phyloP scores from a whole-genome alignment of 2,888 invertebrate genomes.

The Coleophora flavipennella region DNA sequence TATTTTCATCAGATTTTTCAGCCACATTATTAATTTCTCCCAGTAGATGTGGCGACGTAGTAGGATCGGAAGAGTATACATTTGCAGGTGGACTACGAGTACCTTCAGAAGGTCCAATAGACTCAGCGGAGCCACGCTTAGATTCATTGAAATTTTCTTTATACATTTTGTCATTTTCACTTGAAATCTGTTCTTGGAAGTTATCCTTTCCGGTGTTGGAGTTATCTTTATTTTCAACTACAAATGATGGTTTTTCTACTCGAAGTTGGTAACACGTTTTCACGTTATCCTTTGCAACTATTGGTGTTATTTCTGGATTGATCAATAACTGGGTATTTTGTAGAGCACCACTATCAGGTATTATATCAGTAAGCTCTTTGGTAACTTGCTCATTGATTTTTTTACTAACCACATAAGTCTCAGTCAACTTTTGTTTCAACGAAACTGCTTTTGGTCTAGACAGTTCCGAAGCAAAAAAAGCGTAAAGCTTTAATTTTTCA shows the following conservation, averaged over 20 bases:
- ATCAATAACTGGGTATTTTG: no score
- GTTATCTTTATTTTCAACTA: constrained; percentile 18
- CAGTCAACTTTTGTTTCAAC: constrained; percentile 50
- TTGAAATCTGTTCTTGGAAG: no score
- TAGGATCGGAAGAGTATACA: not conserved
- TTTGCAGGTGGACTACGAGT: not conserved
- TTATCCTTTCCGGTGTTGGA: no score
- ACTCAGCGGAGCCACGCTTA: constrained; percentile 44
- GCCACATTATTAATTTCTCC: no score
- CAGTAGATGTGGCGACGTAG: no score
- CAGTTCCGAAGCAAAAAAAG: constrained; percentile 47
- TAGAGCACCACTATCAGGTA: no score
- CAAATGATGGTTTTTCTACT: constrained; percentile 32
- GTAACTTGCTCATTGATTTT: constrained; percentile 39
- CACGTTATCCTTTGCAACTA: no score
- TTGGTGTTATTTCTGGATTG: no score
- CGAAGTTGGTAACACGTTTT: constrained; percentile 21
- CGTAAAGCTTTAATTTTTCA: constrained; percentile 46
- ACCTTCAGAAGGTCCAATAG: constrained; percentile 16
- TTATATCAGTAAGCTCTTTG: not conserved
- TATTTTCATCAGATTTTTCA: no score
- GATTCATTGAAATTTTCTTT: constrained; percentile 37
- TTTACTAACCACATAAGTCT: constrained; percentile 44
- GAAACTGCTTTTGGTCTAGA: constrained; percentile 46
- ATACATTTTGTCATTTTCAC: constrained; percentile 25